Evolutionary conservation across 2,888 invertebrate species (phyloP).

Genomic region (Sphinx pinastri): DNA sequence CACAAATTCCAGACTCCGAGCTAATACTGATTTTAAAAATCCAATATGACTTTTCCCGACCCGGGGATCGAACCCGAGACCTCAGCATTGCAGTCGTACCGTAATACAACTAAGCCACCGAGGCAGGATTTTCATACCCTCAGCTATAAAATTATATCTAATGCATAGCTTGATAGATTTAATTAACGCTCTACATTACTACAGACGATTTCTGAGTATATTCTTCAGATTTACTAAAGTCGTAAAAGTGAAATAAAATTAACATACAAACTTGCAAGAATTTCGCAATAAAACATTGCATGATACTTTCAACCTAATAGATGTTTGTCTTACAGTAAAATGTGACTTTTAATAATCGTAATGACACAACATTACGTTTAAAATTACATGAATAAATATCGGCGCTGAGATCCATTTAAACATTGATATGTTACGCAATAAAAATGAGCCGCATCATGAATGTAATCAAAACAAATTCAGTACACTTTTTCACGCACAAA

Average conservation of each 20-base stretch:
- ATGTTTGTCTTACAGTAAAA: background rate
- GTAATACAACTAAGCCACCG: too few relatives aligned
- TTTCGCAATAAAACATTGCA: background rate
- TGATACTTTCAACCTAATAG: background rate
- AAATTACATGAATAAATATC: slow-evolving; percentile 14
- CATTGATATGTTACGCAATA: slow-evolving; percentile 25
- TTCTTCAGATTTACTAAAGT: background rate
- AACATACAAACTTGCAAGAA: too few relatives aligned
- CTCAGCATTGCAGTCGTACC: too few relatives aligned
- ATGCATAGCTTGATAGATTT: too few relatives aligned
- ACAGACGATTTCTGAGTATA: background rate
- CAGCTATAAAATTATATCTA: too few relatives aligned
- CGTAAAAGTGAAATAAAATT: background rate
- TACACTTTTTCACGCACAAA: slow-evolving; percentile 57
- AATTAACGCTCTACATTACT: too few relatives aligned
- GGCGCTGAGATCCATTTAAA: slow-evolving; percentile 12
- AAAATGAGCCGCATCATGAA: slow-evolving; percentile 43
- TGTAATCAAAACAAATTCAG: slow-evolving; percentile 52
- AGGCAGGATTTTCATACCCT: too few relatives aligned
- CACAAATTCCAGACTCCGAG: too few relatives aligned
- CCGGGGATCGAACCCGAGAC: too few relatives aligned
- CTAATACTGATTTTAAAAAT: too few relatives aligned
- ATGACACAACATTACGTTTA: slow-evolving; percentile 4
- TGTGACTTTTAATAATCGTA: slow-evolving; percentile 14
- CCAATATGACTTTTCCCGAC: too few relatives aligned